Base-by-base conservation (phyloP, 2,888 invertebrate genomes). In the Sarcophaga variegata region DNA sequence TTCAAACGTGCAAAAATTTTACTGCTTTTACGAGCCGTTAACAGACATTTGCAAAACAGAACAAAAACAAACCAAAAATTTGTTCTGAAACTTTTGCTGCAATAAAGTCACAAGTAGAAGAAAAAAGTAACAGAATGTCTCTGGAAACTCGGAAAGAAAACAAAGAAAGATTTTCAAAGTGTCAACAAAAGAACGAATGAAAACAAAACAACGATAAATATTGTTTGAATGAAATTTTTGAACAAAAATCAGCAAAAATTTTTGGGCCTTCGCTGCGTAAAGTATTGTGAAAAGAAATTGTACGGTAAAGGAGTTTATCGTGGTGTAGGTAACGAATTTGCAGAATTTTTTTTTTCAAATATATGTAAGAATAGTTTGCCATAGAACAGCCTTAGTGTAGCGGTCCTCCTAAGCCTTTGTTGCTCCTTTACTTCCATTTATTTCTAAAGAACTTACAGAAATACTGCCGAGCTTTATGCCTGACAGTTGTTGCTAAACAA, bases 401-500 rank as follows among this genome's bases (percentile, higher is more conserved):
- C 8, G 37, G 10, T 37, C 37, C 37, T 37, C 37, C 8, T 37
- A 37, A 10, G 37, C 10, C 37, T 37, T 37, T 37, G 8, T 37
- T 37, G 8, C 2, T 37, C 37, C 2, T 37, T 37, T 37, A 37
- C 8, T 37, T 37, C 37, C 37, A 37, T 37, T 14, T 4, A 0
- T 10, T 14, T 14, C 17, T 17, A 54, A 54, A 54, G 54, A 54
- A 54, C 54, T 54, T 12, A 54, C 17, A 54, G 17, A 54, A 54
- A 54, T 54, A 54, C 14, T 17, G 17, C 17, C 17, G 54, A 54
- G 77, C 77, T 84, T 79, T 81, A 86, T 84, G 74, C 85, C 85
- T 86, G 88, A 86, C 86, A 87, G 88, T 84, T 81, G 87, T 81
- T 83, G 87, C 83, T 83, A 80, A 83, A 84, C 64, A 84, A 83